Evolutionary conservation across 2,113 vertebrate genomes (phyloP).

Genomic region (Ictalurus furcatus): DNA sequence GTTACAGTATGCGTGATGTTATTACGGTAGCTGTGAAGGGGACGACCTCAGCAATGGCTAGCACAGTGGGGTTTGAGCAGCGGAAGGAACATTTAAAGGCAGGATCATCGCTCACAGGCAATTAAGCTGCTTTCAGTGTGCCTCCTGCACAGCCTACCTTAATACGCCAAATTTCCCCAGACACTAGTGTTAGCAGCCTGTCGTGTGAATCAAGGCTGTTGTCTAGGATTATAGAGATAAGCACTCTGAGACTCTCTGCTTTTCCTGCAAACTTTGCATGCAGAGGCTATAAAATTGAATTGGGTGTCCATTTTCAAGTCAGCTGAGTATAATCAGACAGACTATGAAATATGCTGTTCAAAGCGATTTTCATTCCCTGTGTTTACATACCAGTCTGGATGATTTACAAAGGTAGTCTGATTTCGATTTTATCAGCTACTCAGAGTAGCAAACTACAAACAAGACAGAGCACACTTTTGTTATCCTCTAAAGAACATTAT

Average conservation of each 20-base stretch:
- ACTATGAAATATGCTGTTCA: constrained; percentile 37
- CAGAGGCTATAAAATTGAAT: constrained; percentile 45
- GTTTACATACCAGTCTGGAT: constrained; percentile 27
- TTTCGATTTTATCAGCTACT: constrained; percentile 6
- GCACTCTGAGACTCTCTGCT: constrained; percentile 29
- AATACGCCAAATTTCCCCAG: constrained; percentile 48
- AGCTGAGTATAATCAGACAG: constrained; percentile 26
- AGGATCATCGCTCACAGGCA: constrained; percentile 58
- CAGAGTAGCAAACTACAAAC: constrained; percentile 17
- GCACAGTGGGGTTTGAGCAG: constrained; percentile 28
- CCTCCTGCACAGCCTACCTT: constrained; percentile 40
- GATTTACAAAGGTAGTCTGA: constrained; percentile 31
- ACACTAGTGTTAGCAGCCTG: constrained; percentile 37
- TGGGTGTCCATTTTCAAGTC: constrained; percentile 44
- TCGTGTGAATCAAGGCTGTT: constrained; percentile 23
- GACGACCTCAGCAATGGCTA: constrained; percentile 12
- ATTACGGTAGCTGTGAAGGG: constrained; percentile 19
- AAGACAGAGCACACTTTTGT: not conserved
- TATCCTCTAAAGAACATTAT: constrained; percentile 7
- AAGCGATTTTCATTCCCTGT: constrained; percentile 5
- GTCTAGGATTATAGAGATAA: constrained; percentile 46
- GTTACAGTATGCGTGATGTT: constrained; percentile 24
- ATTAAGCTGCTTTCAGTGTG: constrained; percentile 54
- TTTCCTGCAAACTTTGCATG: constrained; percentile 42
- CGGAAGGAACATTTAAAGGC: constrained; percentile 45